Conservation (phyloP, 2,888 invertebrate genomes). For the Luffia ferchaultella region DNA sequence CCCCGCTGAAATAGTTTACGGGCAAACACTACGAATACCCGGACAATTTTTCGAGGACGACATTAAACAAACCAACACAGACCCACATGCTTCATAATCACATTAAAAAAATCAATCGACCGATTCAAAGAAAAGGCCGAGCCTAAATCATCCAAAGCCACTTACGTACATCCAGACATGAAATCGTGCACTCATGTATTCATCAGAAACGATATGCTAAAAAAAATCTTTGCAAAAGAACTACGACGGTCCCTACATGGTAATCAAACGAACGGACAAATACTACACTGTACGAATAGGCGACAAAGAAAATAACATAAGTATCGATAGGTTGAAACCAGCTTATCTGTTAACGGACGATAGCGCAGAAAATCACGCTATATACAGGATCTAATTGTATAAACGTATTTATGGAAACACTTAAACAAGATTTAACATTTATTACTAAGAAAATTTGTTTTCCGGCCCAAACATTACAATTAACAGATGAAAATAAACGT, state of each 20-base stretch:
- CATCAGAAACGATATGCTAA: not conserved
- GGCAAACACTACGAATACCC: not conserved
- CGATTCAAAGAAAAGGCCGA: not conserved
- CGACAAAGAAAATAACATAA: not conserved
- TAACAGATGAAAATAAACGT: too few relatives aligned
- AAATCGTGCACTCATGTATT: not conserved
- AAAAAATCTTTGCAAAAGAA: not conserved
- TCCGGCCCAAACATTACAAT: too few relatives aligned
- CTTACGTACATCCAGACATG: not conserved
- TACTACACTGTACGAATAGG: not conserved
- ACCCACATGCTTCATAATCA: not conserved
- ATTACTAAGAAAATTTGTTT: too few relatives aligned
- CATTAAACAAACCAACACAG: not conserved
- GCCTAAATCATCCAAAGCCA: not conserved
- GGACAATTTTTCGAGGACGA: not conserved
- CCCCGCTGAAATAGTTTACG: conserved; percentile 11
- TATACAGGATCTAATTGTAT: too few relatives aligned
- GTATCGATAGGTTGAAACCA: not conserved
- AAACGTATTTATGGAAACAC: too few relatives aligned
- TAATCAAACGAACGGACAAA: not conserved
- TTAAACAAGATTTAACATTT: too few relatives aligned
- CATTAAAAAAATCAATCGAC: not conserved
- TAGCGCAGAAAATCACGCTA: too few relatives aligned
- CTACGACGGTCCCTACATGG: not conserved
- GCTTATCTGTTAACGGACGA: too few relatives aligned